Base-by-base conservation (phyloP, 2,113 vertebrate genomes). In the Cynocephalus volans region DNA sequence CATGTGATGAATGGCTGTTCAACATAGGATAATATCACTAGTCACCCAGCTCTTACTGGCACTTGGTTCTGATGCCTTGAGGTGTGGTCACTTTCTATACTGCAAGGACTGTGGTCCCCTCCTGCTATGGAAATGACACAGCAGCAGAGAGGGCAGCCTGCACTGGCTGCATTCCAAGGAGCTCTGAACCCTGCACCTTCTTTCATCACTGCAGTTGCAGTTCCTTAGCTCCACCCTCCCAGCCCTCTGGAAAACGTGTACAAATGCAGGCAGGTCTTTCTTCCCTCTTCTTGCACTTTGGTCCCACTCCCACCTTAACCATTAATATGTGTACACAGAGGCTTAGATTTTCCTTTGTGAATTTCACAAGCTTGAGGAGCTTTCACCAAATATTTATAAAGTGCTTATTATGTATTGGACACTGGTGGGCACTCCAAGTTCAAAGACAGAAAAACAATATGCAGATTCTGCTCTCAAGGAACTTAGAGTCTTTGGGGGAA, bases 151-250 rank as follows among this genome's bases (percentile, higher is more conserved):
- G 10, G 48, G 26, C 41, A 36, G 56, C 72, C 36, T n/a, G 36
- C 26, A n/a, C 31, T 45, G 73, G 33, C 72, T 18, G 3, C 15
- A 5, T 33, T 6, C 19, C 41, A 8, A 10, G 21, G 54, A 21
- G 67, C 8, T 50, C 28, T 21, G 72, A 56, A 24, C 15, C 45
- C 70, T 1, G 2, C 14, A 1, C 67, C n/a, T 70, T 45, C 18
- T 23, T 10, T 33, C 12, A 1, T 5, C 3, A 0, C 4, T 1
- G 31, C 60, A 33, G 84, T 31, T 10, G 0, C 48, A 0, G 50
- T 3, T 28, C 64, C 64, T 56, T 1, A 0, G 21, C 52, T 8
- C 33, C 62, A 28, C 15, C n/a, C 56, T 36, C 18, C 9, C 19
- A 18, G 48, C 12, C 33, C 58, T 33, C 70, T 50, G 31, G 81